These are phyloP conservation scores for Enteromius unitaeniatus DNA, from an alignment of 2,797 vertebrate species.

Conservation along the genomic window DNA sequence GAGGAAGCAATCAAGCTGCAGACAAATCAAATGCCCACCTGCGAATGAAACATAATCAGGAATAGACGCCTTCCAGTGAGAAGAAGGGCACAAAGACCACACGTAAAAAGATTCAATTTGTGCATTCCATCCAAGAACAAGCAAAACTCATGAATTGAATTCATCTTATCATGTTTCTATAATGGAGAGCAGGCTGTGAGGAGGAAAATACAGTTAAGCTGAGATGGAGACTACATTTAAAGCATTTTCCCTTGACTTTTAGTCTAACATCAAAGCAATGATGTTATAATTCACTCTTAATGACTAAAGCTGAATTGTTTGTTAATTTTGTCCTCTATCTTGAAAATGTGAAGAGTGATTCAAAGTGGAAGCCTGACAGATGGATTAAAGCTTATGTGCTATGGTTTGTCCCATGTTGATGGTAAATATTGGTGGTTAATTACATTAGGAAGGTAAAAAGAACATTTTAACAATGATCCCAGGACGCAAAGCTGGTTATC, in stretches of 20 bases:
- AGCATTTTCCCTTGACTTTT: not conserved
- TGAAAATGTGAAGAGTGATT: not conserved
- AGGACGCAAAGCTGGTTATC: slow-evolving; percentile 5
- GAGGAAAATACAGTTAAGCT: slow-evolving; percentile 50
- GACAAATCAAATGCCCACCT: slow-evolving; percentile 56
- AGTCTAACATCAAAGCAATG: not conserved
- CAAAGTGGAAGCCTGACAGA: not conserved
- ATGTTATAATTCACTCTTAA: not conserved
- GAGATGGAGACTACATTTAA: slow-evolving; percentile 37
- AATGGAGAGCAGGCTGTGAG: slow-evolving; percentile 56
- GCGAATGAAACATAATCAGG: slow-evolving; percentile 47
- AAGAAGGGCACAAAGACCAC: slow-evolving; percentile 16
- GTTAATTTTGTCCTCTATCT: not conserved
- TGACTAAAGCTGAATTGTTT: not conserved
- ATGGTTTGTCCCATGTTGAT: not conserved
- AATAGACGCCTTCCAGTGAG: slow-evolving; percentile 16
- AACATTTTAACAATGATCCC: slow-evolving; percentile 1
- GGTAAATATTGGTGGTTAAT: not conserved
- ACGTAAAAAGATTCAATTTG: slow-evolving; percentile 18
- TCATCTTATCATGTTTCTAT: slow-evolving; percentile 61
- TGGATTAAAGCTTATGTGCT: not conserved
- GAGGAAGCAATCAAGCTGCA: slow-evolving; percentile 61
- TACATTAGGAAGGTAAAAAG: not conserved
- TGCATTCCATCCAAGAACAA: slow-evolving; percentile 35
- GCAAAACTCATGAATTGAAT: slow-evolving; percentile 58